These are phyloP conservation scores for Diplodus puntazzo DNA, from an alignment of 2,797 vertebrate species.

Conservation along the genomic window DNA sequence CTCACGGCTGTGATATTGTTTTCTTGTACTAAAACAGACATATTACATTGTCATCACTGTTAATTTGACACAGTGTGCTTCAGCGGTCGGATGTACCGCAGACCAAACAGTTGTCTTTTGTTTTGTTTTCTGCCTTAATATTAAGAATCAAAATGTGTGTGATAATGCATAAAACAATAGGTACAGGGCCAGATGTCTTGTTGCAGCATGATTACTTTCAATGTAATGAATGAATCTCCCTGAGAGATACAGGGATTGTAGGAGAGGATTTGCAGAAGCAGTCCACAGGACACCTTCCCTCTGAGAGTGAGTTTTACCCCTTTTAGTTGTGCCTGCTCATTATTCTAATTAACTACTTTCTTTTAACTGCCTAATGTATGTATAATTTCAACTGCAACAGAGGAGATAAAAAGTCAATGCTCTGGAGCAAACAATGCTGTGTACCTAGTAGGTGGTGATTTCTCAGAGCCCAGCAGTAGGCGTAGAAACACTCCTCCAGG, in stretches of 20 bases:
- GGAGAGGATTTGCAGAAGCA: constrained; percentile 34
- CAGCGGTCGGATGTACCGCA: constrained; percentile 25
- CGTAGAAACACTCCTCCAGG: constrained; percentile 94
- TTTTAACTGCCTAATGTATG: constrained; percentile 14
- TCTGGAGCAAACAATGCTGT: background rate
- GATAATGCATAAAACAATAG: constrained; percentile 30
- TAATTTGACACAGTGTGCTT: constrained; percentile 52
- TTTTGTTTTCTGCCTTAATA: constrained; percentile 41
- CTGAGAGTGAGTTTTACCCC: constrained; percentile 17
- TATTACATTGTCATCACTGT: constrained; percentile 34
- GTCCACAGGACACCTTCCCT: constrained; percentile 16
- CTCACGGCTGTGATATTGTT: constrained; percentile 3
- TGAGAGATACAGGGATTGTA: background rate
- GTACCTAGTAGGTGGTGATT: constrained; percentile 90
- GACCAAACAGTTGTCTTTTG: constrained; percentile 49
- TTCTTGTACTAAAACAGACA: constrained; percentile 49
- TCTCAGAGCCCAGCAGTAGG: constrained; percentile 94
- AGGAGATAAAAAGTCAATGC: constrained; percentile 6
- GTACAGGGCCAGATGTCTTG: constrained; percentile 18
- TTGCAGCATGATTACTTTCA: too few relatives aligned
- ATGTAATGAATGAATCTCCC: constrained; percentile 36
- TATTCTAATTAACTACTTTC: constrained; percentile 36
- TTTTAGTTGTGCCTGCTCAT: constrained; percentile 20
- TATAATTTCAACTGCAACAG: constrained; percentile 4
- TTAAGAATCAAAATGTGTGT: constrained; percentile 38